A percentile compares a stretch with the other conserved stretches of the same genome.
Evolutionary conservation across 2,888 invertebrate species (phyloP).

Genomic region (Trachelus tabidus): DNA sequence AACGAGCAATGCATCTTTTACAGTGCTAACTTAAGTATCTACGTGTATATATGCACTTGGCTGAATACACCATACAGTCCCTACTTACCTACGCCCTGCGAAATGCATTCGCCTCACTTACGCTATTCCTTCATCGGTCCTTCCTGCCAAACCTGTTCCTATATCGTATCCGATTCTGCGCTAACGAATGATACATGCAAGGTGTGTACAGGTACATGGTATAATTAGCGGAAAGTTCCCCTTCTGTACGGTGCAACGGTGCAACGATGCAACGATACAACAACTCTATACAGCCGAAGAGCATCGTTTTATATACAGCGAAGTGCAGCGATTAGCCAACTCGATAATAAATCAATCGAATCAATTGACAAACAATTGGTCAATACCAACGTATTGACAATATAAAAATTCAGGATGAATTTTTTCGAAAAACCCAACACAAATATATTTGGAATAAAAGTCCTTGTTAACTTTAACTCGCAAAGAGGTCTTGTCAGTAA

Average conservation of each 20-base stretch:
- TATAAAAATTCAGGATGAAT: not conserved
- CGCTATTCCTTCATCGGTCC: not conserved
- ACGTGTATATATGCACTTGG: not conserved
- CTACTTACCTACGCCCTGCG: not conserved
- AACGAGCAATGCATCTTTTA: not conserved
- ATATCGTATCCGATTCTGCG: not conserved
- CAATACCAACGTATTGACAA: not conserved
- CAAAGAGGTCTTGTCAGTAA: not conserved
- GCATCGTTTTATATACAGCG: not conserved
- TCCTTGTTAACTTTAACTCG: not conserved
- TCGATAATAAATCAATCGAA: not conserved
- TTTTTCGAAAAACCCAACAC: not conserved
- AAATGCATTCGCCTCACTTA: not conserved
- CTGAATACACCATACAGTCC: not conserved
- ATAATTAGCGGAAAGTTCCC: constrained; percentile 1
- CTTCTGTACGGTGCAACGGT: not conserved
- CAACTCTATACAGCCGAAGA: not conserved
- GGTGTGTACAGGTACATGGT: constrained; percentile 3
- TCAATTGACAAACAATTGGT: not conserved
- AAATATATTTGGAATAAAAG: not conserved
- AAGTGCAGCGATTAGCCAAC: not conserved
- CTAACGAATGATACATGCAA: constrained; percentile 2
- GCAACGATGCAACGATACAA: not conserved
- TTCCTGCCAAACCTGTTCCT: not conserved
- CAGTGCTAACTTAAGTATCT: not conserved